Evolutionary conservation across 2,113 vertebrate genomes (phyloP).

Genomic region (Phyllostomus discolor): DNA sequence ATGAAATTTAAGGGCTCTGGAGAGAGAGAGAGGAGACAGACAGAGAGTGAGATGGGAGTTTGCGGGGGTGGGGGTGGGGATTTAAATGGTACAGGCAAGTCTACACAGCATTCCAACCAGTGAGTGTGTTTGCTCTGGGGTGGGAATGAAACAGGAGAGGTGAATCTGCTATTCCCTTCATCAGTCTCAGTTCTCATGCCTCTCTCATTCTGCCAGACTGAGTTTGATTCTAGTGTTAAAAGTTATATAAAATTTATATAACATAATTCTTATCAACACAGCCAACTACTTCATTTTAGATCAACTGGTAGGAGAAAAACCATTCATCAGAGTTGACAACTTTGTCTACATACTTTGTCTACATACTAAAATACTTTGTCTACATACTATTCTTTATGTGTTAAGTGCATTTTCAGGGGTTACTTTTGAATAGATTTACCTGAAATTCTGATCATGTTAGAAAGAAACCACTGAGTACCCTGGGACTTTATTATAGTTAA

Average conservation of each 20-base stretch:
- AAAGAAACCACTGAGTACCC: not conserved
- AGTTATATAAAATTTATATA: not conserved
- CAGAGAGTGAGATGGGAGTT: not conserved
- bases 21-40: not conserved
- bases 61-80: not conserved
- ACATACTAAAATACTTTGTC: not conserved
- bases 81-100: not conserved
- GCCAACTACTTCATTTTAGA: not conserved
- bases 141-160: not conserved
- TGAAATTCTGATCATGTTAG: not conserved
- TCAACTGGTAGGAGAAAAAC: not conserved
- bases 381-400: not conserved
- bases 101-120: not conserved
- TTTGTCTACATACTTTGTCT: not conserved
- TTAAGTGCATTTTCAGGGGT: not conserved
- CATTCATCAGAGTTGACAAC: not conserved
- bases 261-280: not conserved
- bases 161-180: not conserved
- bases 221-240: not conserved
- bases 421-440: constrained; percentile 8
- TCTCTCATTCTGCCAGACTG: not conserved
- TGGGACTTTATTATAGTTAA: not conserved
- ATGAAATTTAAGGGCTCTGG: not conserved
- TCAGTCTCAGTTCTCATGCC: not conserved
- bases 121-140: not conserved